phyloP scores from a whole-genome alignment of 2,888 invertebrate genomes.

The Escarpia spicata region DNA sequence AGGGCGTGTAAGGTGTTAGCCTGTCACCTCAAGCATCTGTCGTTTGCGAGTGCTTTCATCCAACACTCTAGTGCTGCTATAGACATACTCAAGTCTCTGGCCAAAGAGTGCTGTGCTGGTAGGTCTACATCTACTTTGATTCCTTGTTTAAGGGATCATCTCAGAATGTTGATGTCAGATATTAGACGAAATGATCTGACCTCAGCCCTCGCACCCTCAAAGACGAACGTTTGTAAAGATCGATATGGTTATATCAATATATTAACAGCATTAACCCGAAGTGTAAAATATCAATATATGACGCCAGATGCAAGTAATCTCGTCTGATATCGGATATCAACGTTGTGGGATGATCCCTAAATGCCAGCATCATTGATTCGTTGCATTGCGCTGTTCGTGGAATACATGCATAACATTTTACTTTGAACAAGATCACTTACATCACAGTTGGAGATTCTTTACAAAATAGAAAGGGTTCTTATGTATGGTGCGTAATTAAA shows the following conservation, averaged over 20 bases:
- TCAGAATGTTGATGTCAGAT: too few species aligned
- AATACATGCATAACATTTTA: not conserved
- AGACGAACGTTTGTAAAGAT: too few species aligned
- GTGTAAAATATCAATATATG: too few species aligned
- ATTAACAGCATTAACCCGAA: too few species aligned
- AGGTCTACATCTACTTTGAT: not conserved
- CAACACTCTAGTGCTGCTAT: conserved; percentile 57
- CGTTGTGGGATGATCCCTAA: too few species aligned
- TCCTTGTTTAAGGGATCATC: not conserved
- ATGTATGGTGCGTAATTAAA: too few species aligned
- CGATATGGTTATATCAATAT: too few species aligned
- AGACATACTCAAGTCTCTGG: conserved; percentile 62
- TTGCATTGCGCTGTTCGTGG: not conserved
- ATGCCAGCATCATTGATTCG: not conserved
- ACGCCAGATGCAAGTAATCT: too few species aligned
- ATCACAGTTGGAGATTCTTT: not conserved
- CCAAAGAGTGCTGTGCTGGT: conserved; percentile 62
- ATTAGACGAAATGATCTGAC: too few species aligned
- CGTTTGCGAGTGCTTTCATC: conserved; percentile 60
- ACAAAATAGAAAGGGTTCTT: too few species aligned
- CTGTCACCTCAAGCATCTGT: conserved; percentile 55
- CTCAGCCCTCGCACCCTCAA: too few species aligned
- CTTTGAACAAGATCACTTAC: not conserved
- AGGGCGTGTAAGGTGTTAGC: conserved; percentile 60
- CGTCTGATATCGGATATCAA: not conserved